Evolutionary conservation across 64 coral and sea anemone genomes (phyloP).

Genomic region (Orbicella faveolata): DNA sequence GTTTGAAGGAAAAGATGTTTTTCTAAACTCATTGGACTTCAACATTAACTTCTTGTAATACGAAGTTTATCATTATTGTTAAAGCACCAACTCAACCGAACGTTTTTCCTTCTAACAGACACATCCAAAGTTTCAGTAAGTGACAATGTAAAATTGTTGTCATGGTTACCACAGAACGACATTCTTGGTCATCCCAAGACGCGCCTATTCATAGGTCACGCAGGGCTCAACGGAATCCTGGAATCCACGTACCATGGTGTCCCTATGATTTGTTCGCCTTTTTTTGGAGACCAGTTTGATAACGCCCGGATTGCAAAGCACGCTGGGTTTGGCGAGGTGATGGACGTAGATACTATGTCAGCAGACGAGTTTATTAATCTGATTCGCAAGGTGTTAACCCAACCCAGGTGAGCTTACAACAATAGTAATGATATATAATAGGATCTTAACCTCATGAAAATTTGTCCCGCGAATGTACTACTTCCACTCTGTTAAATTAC

Average conservation of each 20-base stretch:
- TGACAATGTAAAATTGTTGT: constrained; percentile 26
- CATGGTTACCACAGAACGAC: constrained; percentile 65
- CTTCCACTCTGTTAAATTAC: too few species aligned
- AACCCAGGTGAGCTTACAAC: constrained; percentile 5
- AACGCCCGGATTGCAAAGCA: constrained; percentile 16
- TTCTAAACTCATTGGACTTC: too few species aligned
- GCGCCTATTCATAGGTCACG: constrained; percentile 44
- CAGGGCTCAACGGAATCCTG: constrained; percentile 33
- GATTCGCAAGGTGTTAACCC: constrained; percentile 8
- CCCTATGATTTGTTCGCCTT: constrained; percentile 55
- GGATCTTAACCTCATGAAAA: too few species aligned
- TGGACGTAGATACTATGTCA: background rate
- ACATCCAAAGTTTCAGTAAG: background rate
- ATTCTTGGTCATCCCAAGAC: constrained; percentile 51
- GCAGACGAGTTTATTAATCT: constrained; percentile 25
- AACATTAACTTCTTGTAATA: too few species aligned
- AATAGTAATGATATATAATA: too few species aligned
- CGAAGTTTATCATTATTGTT: too few species aligned
- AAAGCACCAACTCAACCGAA: too few species aligned
- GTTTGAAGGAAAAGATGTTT: too few species aligned
- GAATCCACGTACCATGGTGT: constrained; percentile 50
- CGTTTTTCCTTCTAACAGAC: background rate
- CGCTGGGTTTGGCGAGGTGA: constrained; percentile 19
- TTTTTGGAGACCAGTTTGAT: constrained; percentile 43
- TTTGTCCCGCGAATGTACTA: too few species aligned